phyloP scores from a whole-genome alignment of 2,113 vertebrate species.

The Andinoacara biseriatus region DNA sequence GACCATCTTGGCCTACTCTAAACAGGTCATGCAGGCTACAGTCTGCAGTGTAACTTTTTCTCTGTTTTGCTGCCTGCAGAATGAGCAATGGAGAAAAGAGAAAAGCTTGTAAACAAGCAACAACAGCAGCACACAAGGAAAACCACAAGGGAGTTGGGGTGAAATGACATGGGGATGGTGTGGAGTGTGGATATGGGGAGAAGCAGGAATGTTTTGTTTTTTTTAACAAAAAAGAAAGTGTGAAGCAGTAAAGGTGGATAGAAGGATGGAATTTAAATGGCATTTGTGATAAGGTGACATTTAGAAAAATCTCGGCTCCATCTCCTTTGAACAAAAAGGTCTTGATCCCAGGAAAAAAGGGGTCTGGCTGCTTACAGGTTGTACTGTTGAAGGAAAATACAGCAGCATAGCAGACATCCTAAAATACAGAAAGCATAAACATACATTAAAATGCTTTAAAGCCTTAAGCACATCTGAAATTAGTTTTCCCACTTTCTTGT shows the following conservation, averaged over 20 bases:
- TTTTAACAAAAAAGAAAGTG: conserved; percentile 30
- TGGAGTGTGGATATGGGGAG: not conserved
- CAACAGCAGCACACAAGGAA: conserved; percentile 47
- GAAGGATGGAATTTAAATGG: conserved; percentile 51
- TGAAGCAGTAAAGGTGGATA: conserved; percentile 18
- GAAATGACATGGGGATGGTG: conserved; percentile 17
- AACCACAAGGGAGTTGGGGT: conserved; percentile 19
- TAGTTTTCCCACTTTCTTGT: not conserved
- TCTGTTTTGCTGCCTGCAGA: conserved; percentile 22
- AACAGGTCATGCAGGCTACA: not conserved
- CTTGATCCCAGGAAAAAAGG: conserved; percentile 16
- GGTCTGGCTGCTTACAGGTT: not conserved
- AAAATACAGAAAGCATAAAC: not conserved
- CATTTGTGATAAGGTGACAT: conserved; percentile 74
- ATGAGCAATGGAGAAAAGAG: conserved; percentile 48
- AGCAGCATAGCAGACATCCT: not conserved
- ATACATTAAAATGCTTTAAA: not conserved
- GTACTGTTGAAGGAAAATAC: not conserved
- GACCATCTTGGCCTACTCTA: not conserved
- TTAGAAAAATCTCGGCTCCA: conserved; percentile 62
- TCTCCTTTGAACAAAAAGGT: conserved; percentile 51
- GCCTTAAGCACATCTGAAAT: not conserved
- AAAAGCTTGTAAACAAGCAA: conserved; percentile 30
- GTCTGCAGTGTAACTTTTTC: not conserved
- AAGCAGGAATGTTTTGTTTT: not conserved